A percentile compares a stretch with the other conserved stretches of the same genome.
These are phyloP conservation scores for Autographa pulchrina DNA, from an alignment of 2,888 invertebrate genomes.

Conservation along the genomic window DNA sequence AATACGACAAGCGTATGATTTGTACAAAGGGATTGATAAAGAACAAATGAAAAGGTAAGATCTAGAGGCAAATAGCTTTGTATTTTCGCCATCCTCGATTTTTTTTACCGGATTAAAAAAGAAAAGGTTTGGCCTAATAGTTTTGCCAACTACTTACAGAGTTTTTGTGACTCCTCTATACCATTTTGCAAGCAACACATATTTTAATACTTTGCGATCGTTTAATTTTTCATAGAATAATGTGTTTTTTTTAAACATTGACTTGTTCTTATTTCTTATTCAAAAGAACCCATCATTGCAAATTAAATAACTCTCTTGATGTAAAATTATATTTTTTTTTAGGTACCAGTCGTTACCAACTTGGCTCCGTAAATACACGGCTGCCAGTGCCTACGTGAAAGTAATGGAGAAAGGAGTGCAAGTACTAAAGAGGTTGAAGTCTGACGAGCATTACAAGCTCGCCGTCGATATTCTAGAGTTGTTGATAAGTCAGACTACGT, in stretches of 20 bases:
- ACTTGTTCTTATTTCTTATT: too few relatives aligned
- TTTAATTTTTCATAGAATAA: too few relatives aligned
- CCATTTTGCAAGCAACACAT: too few relatives aligned
- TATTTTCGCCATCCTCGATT: too few relatives aligned
- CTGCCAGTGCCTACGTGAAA: conserved; percentile 82
- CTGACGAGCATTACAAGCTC: conserved; percentile 62
- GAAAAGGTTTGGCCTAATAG: too few relatives aligned
- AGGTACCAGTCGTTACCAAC: conserved; percentile 80
- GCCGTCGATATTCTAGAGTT: conserved; percentile 87
- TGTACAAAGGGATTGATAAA: conserved; percentile 67
- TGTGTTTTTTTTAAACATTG: too few relatives aligned
- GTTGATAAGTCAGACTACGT: conserved; percentile 85
- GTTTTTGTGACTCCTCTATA: too few relatives aligned
- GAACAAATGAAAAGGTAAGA: conserved; percentile 74
- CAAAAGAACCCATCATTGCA: background rate
- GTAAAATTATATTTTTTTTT: conserved; percentile 30
- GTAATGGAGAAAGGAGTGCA: conserved; percentile 78
- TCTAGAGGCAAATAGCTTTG: too few relatives aligned
- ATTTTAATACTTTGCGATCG: too few relatives aligned
- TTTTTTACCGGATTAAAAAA: too few relatives aligned
- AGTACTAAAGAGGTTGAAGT: conserved; percentile 77
- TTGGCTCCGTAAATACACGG: conserved; percentile 90
- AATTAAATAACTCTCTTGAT: background rate
- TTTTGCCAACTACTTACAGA: too few relatives aligned
- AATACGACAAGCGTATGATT: conserved; percentile 64